A percentile compares a stretch with the other conserved stretches of the same genome.
These are phyloP conservation scores for Acanthosepion esculentum DNA, from an alignment of 2,888 invertebrate genomes.

Conservation along the genomic window DNA sequence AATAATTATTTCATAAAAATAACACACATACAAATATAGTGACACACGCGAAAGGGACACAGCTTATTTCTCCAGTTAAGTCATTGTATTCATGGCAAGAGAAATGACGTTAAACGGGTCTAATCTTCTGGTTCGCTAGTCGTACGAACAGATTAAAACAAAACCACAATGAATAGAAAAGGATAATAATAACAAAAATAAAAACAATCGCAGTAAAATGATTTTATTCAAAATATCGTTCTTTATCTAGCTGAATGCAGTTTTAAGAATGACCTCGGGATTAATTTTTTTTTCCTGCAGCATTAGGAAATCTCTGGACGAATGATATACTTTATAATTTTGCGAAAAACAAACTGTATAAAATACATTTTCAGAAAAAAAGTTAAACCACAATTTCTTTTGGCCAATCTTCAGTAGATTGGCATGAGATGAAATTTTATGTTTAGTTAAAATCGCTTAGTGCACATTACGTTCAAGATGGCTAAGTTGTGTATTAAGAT, in stretches of 20 bases:
- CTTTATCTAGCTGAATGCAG: not conserved
- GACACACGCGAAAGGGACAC: not conserved
- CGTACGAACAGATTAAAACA: constrained; percentile 25
- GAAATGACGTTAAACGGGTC: constrained; percentile 33
- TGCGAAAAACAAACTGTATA: not conserved
- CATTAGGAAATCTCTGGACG: not conserved
- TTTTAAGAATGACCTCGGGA: constrained; percentile 17
- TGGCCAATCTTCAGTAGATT: no score
- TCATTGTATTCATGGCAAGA: constrained; percentile 2
- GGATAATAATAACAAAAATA: not conserved
- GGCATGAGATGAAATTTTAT: no score
- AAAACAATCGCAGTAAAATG: not conserved
- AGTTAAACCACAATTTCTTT: no score
- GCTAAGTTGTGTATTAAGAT: no score
- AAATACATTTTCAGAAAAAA: no score
- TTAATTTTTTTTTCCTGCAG: not conserved
- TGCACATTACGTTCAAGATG: no score
- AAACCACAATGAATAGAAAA: no score
- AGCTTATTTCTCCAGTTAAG: constrained; percentile 9
- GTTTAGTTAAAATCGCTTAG: no score
- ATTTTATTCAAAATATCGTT: not conserved
- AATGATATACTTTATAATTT: not conserved
- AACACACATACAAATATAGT: not conserved
- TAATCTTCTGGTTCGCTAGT: not conserved
- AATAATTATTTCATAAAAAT: not conserved